phyloP scores from a whole-genome alignment of 1,140 invertebrate species.

The Eupristina koningsbergeri region DNA sequence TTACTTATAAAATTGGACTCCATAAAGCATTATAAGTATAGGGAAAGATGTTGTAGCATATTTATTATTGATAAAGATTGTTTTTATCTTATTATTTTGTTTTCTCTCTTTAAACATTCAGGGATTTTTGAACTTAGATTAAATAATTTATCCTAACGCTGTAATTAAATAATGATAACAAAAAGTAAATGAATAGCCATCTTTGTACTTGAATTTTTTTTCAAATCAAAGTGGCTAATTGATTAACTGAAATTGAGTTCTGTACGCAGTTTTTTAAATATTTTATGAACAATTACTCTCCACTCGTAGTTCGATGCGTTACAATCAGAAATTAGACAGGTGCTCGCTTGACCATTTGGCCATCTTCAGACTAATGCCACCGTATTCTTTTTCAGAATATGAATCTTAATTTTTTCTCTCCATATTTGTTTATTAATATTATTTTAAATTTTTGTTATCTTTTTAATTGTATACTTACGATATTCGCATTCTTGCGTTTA shows the following conservation, averaged over 20 bases:
- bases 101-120: conserved; percentile 46
- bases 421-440: conserved; percentile 44
- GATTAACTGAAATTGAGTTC: conserved; percentile 34
- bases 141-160: conserved; percentile 44
- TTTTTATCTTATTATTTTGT: conserved; percentile 49
- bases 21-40: conserved; percentile 45
- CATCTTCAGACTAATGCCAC: conserved; percentile 32
- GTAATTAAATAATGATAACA: conserved; percentile 50
- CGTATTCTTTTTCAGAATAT: conserved; percentile 29
- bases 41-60: conserved; percentile 19
- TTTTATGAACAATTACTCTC: conserved; percentile 33
- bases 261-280: conserved; percentile 16
- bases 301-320: conserved; percentile 42
- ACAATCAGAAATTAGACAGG: conserved; percentile 38
- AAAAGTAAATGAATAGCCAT: conserved; percentile 49
- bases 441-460: conserved; percentile 46
- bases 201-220: conserved; percentile 42
- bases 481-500: conserved; percentile 57
- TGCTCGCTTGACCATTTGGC: conserved; percentile 32
- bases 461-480: conserved; percentile 50
- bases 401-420: conserved; percentile 32
- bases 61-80: conserved; percentile 42
- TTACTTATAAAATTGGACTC: conserved; percentile 56
- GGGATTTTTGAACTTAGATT: conserved; percentile 34
- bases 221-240: conserved; percentile 22